These are phyloP conservation scores for Coregonus suidteri DNA, from an alignment of 2,797 vertebrate species.

Conservation along the genomic window DNA sequence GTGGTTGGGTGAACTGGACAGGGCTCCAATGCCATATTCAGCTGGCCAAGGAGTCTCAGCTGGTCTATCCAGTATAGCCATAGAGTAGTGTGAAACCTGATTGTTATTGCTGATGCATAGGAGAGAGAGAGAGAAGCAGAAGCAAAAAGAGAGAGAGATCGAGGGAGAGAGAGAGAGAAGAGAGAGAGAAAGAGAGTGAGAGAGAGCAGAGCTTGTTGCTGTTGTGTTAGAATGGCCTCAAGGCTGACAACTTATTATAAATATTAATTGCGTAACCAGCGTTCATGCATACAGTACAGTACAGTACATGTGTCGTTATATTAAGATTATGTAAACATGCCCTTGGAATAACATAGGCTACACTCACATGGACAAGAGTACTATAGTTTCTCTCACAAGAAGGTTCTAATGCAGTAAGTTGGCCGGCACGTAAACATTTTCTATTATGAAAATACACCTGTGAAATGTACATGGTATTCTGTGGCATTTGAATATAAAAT, in stretches of 20 bases:
- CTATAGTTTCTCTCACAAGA: not conserved
- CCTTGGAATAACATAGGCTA: not conserved
- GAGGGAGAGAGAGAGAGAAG: not conserved
- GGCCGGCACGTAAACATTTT: not conserved
- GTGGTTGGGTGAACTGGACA: conserved; percentile 1
- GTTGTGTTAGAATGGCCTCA: not conserved
- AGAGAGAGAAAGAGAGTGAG: not conserved
- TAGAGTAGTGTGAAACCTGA: not conserved
- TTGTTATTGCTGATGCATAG: too few relatives aligned
- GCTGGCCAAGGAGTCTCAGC: too few relatives aligned
- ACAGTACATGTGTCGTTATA: not conserved
- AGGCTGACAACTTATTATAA: not conserved
- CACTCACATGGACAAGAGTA: too few relatives aligned
- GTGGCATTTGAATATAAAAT: not conserved
- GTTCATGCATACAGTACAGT: not conserved
- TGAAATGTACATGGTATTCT: not conserved
- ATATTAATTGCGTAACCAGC: not conserved
- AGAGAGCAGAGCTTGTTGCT: not conserved
- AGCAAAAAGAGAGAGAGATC: not conserved
- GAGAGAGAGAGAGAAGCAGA: not conserved
- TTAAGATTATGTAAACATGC: not conserved
- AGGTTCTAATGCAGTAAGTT: too few relatives aligned
- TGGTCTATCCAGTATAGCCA: not conserved
- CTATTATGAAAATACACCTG: not conserved
- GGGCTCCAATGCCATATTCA: not conserved